phyloP scores from a whole-genome alignment of 2,113 vertebrate species.

The Cisticola juncidis region DNA sequence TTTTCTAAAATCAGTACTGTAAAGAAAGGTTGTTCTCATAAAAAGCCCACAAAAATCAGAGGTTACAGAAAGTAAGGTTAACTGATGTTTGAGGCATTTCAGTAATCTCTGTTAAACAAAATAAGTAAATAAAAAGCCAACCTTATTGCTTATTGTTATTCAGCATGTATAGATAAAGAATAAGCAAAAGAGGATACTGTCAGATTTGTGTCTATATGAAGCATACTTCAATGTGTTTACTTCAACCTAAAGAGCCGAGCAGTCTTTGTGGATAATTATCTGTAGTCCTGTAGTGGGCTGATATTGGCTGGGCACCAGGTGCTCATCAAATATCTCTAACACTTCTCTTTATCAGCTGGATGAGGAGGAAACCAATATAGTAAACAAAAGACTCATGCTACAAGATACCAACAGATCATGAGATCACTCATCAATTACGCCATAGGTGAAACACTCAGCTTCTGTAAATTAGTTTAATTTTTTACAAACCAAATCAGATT shows the following conservation, averaged over 20 bases:
- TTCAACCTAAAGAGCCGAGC: background rate
- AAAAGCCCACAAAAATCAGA: background rate
- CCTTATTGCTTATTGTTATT: background rate
- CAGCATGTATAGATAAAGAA: background rate
- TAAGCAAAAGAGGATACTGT: background rate
- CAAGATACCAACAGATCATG: rapidly evolving
- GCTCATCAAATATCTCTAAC: no score
- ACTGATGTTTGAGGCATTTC: background rate
- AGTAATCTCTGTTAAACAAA: background rate
- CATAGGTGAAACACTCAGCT: background rate
- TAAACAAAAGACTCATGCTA: background rate
- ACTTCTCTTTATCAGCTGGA: background rate
- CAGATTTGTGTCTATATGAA: background rate
- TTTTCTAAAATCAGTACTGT: background rate
- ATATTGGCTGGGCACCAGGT: no score
- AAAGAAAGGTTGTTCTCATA: background rate
- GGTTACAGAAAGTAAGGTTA: background rate
- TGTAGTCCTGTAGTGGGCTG: background rate
- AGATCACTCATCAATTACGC: background rate
- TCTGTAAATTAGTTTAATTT: background rate
- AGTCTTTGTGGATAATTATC: background rate
- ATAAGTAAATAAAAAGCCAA: background rate
- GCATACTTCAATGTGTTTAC: background rate
- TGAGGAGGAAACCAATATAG: background rate
- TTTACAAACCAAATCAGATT: background rate